phyloP scores from a whole-genome alignment of 2,888 invertebrate species.

The Acronicta leporina region DNA sequence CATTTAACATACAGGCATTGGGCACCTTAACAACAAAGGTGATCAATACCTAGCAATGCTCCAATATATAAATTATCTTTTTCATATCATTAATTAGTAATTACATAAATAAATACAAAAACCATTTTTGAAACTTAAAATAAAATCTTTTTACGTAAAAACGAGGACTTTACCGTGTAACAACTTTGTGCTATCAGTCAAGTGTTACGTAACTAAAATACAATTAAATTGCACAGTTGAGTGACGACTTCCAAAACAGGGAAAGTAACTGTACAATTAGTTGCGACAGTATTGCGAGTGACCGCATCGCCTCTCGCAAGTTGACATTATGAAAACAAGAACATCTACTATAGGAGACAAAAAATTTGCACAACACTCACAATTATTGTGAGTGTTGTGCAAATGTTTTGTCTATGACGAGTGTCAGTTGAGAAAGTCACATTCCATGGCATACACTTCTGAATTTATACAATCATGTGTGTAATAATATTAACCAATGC shows the following conservation, averaged over 20 bases:
- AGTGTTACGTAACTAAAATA: conserved; percentile 37
- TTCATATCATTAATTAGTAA: not conserved
- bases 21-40: conserved; percentile 28
- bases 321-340: conserved; percentile 28
- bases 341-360: conserved; percentile 17
- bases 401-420: too few relatives aligned
- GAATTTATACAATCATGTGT: too few relatives aligned
- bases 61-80: not conserved
- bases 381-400: too few relatives aligned
- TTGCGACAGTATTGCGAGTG: conserved; percentile 39
- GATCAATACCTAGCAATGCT: conserved; percentile 23
- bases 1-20: conserved; percentile 29
- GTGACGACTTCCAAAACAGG: conserved; percentile 35
- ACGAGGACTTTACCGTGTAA: conserved; percentile 3
- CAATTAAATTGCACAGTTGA: conserved; percentile 37
- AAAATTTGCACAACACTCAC: not conserved
- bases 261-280: conserved; percentile 46
- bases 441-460: too few relatives aligned
- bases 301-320: conserved; percentile 39
- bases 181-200: conserved; percentile 2
- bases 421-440: too few relatives aligned
- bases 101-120: conserved; percentile 2
- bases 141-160: conserved; percentile 7
- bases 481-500: too few relatives aligned
- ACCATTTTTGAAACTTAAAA: conserved; percentile 4